phyloP scores from a whole-genome alignment of 2,888 invertebrate genomes.

The Autographa pulchrina region DNA sequence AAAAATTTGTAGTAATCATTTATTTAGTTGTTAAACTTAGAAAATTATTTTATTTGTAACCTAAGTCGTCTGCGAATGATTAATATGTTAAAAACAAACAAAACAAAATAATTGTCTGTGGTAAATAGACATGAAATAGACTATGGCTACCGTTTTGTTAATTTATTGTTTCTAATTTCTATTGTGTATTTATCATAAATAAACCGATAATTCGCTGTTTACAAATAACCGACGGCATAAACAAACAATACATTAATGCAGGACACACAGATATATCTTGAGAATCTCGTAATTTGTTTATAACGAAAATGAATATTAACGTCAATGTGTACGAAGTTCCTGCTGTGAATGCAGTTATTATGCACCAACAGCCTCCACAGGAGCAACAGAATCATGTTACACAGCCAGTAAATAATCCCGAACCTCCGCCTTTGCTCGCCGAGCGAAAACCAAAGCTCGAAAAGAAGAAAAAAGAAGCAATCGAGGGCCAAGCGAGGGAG shows the following conservation, averaged over 20 bases:
- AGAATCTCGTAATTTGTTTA: constrained; percentile 27
- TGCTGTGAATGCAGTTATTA: constrained; percentile 60
- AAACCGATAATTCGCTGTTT: constrained; percentile 42
- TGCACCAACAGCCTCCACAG: constrained; percentile 58
- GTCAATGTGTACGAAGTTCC: constrained; percentile 71
- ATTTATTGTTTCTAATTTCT: constrained; percentile 49
- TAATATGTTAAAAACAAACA: constrained; percentile 4
- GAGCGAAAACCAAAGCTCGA: constrained; percentile 74
- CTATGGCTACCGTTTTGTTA: constrained; percentile 52
- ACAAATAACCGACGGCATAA: constrained; percentile 3
- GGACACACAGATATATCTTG: constrained; percentile 19
- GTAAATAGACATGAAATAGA: too few species aligned
- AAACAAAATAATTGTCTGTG: constrained; percentile 38
- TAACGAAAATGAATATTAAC: constrained; percentile 68
- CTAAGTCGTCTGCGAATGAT: neutral
- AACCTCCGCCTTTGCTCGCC: constrained; percentile 56
- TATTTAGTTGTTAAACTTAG: too few species aligned
- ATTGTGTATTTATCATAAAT: constrained; percentile 52
- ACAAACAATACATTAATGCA: constrained; percentile 36
- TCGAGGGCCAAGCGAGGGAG: constrained; percentile 84
- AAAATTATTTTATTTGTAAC: neutral
- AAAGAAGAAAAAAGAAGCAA: constrained; percentile 85
- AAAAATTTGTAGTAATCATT: too few species aligned
- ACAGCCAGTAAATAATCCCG: constrained; percentile 53
- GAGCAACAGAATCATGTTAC: constrained; percentile 59